Conservation (phyloP, 1,140 invertebrate species). For the Neodiprion lecontei region DNA sequence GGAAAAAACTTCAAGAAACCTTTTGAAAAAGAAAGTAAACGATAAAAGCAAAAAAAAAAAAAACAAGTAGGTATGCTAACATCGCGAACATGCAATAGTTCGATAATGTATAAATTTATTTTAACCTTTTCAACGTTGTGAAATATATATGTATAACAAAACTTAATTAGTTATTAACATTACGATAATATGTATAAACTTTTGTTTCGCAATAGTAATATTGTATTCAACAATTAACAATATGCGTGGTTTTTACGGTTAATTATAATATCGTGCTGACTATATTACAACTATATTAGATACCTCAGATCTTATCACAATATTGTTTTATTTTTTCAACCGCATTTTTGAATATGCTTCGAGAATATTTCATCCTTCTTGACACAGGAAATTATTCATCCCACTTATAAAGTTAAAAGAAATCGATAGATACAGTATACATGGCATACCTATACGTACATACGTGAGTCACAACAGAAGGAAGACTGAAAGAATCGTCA, state of each 20-base stretch:
- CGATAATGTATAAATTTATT: background rate
- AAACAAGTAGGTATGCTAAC: background rate
- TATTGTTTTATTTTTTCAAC: background rate
- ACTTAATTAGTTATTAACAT: background rate
- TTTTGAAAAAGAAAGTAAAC: background rate
- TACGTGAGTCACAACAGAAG: no score
- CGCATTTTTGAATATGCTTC: no score
- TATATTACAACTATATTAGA: background rate
- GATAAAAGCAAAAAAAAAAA: background rate
- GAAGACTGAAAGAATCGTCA: no score
- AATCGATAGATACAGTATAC: no score
- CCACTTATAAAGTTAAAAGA: no score
- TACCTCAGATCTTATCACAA: background rate
- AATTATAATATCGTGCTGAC: background rate
- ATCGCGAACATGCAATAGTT: background rate
- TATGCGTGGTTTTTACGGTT: background rate
- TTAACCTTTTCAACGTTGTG: background rate
- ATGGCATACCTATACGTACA: no score
- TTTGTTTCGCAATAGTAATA: background rate
- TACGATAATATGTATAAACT: background rate
- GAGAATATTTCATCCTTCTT: no score
- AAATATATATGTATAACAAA: background rate
- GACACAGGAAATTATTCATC: no score
- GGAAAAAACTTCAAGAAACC: background rate
- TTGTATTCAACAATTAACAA: background rate